phyloP scores from a whole-genome alignment of 2,888 invertebrate species.

The Hyalella azteca region DNA sequence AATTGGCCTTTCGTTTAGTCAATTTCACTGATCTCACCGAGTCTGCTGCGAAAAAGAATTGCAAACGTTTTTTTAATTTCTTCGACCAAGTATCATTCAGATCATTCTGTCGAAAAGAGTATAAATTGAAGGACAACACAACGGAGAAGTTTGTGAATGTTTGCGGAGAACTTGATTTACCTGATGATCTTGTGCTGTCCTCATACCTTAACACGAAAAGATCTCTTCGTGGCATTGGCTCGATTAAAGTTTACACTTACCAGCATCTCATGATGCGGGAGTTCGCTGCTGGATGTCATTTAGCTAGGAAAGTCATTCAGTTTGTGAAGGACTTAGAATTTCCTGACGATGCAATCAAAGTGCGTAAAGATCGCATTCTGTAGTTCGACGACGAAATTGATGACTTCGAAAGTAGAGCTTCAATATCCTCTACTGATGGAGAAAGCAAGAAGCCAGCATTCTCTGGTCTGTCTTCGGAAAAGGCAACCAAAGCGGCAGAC shows the following conservation, averaged over 20 bases:
- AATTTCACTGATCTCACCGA: background rate
- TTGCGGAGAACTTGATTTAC: conserved; percentile 5
- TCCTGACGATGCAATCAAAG: background rate
- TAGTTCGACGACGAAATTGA: conserved; percentile 8
- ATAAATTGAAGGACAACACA: conserved; percentile 1
- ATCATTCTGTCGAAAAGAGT: conserved; percentile 15
- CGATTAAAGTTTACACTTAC: background rate
- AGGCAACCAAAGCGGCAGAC: conserved; percentile 1
- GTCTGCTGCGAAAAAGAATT: background rate
- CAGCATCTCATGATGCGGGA: conserved; percentile 32
- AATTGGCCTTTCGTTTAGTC: background rate
- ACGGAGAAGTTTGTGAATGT: background rate
- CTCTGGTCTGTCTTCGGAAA: conserved; percentile 9
- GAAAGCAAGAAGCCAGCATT: background rate
- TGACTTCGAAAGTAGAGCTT: background rate
- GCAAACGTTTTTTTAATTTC: background rate
- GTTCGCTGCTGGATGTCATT: conserved; percentile 1
- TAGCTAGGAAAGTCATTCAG: conserved; percentile 4
- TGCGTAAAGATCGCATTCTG: background rate
- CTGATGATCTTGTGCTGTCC: conserved; percentile 12
- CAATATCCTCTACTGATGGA: background rate
- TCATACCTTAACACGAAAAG: conserved; percentile 12
- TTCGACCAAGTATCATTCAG: conserved; percentile 18
- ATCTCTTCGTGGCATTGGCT: conserved; percentile 14
- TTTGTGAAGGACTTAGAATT: background rate